Evolutionary conservation across 2,888 invertebrate species (phyloP), one percentile per base, ranked within the genome.

Genomic region (Cistogaster globosa): DNA sequence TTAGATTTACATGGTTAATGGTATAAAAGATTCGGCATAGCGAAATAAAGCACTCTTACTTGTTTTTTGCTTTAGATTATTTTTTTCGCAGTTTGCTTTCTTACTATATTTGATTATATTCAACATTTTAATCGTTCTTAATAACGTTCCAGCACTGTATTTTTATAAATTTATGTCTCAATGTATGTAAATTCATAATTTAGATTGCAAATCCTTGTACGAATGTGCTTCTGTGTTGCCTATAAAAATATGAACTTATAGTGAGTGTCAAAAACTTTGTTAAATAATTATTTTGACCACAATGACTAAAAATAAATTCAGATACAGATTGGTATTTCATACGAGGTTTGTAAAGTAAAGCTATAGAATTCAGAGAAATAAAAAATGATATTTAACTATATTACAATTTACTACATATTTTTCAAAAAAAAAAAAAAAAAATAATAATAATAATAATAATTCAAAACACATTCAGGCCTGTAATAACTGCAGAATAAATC

Each of bases 281-380:
- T 83, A 71, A 77, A 77, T 75, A 78, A 77, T 65, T 77, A 82
- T 75, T 82, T 77, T 65, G 45, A 75, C 74, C 81, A 78, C 69
- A 76, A 75, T 81, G 51, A 51, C 65, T 51, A 71, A 71, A 69
- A 80, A 12, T 48, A 78, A 81, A 83, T 81, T 75, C 83, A 86
- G 58, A 79, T 76, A 63, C 65, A 75, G 22, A 53, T 60, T 42
- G 18, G 51, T 57, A 51, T 20, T 20, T 18, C 51, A 42, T 32
- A 42, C 53, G 77, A 62, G 68, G 68, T 6, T 16, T 2, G 48
- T 51, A n/a, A 8, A 5, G 4, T 6, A n/a, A 51, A 48, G 16
- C n/a, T 48, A n/a, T 14, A n/a, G 45, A 6, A 20, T 12, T 48
- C 5, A 6, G n/a, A 16, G n/a, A n/a, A 6, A 48, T 7, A 0